These are phyloP conservation scores for Sabatieria punctata DNA, from an alignment of 2,888 invertebrate species.

Conservation along the genomic window DNA sequence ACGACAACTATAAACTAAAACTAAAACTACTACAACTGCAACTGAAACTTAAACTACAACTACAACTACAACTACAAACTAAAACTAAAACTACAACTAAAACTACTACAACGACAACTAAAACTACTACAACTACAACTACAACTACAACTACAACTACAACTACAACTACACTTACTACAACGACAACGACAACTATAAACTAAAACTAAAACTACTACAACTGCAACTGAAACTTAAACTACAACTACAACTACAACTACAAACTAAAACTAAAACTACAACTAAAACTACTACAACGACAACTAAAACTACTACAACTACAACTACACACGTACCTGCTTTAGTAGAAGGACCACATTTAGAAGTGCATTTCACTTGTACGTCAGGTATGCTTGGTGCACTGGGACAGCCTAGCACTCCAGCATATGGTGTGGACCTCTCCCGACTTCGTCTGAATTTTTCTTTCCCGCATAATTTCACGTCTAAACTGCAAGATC, in stretches of 20 bases:
- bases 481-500: too few relatives aligned
- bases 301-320: not conserved
- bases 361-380: too few relatives aligned
- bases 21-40: not conserved
- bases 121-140: not conserved
- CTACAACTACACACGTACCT: not conserved
- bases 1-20: not conserved
- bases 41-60: not conserved
- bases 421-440: too few relatives aligned
- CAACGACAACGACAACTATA: not conserved
- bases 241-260: not conserved
- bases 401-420: too few relatives aligned
- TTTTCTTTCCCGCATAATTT: too few relatives aligned
- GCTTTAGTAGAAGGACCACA: too few relatives aligned
- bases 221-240: not conserved
- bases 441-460: too few relatives aligned
- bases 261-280: not conserved
- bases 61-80: not conserved
- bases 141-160: not conserved
- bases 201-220: not conserved
- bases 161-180: not conserved
- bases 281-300: not conserved
- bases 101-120: not conserved
- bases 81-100: not conserved
- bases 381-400: too few relatives aligned